Conservation (phyloP, 2,797 vertebrate species). For the Picus viridis region DNA sequence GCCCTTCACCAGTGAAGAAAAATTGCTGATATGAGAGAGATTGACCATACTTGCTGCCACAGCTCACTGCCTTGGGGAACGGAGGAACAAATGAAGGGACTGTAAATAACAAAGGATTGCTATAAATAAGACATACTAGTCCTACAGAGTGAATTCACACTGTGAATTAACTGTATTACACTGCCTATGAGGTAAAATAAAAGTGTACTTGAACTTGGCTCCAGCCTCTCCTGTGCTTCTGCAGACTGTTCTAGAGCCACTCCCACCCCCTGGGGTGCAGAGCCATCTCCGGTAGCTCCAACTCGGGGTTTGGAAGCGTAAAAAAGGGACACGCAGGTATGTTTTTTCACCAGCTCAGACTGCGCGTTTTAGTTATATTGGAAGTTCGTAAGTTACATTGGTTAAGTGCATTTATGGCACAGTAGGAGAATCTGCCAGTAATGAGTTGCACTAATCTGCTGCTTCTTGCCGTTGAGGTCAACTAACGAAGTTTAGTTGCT, state of each 20-base stretch:
- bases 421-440: background rate
- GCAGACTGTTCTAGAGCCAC: fast-evolving
- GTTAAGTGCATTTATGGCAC: background rate
- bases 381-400: background rate
- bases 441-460: background rate
- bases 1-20: background rate
- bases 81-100: background rate
- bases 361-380: background rate
- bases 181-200: constrained; percentile 41
- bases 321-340: fast-evolving
- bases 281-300: background rate
- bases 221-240: background rate
- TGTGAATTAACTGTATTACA: background rate
- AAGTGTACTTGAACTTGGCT: background rate
- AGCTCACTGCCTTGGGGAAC: background rate
- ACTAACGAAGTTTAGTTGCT: background rate
- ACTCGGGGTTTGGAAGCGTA: fast-evolving
- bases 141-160: background rate
- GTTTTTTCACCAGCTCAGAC: fast-evolving
- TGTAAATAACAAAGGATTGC: background rate
- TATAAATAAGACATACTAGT: background rate
- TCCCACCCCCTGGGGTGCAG: background rate
- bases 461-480: background rate
- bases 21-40: background rate
- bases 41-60: background rate